Evolutionary conservation across 2,888 invertebrate genomes (phyloP), one percentile per base, ranked within the genome.

Genomic region (Sepiola atlantica): DNA sequence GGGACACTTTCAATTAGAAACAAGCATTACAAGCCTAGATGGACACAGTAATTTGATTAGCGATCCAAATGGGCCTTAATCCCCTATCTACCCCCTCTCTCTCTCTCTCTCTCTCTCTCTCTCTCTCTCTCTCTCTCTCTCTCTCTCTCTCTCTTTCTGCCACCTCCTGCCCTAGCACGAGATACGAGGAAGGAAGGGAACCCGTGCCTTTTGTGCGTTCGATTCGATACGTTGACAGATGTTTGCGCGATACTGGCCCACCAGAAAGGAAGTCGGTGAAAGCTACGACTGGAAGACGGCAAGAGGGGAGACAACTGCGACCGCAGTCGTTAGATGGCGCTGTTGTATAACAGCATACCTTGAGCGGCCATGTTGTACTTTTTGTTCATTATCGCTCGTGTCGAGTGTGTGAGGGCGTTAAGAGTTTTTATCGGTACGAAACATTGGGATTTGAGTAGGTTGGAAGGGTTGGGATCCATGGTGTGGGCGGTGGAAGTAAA

Each of bases 41-140:
- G 77, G 77, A 77, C 77, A 77, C 77, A 77, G n/a, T 77, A 77
- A 77, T 77, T 77, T 77, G 77, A 77, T 77, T 77, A 77, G 77
- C 28, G 77, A 14, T 77, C 77, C 77, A 77, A 77, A 77, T 77
- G 77, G 77, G n/a, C n/a, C 77, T 77, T 10, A 28, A 28, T 77
- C 77, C 28, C 28, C 77, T 28, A 77, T 28, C 77, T n/a, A 14
- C 77, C 14, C 14, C 77, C 77, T 77, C 28, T 14, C n/a, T 14
- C 77, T n/a, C 28, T n/a, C 45, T 77, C 77, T 77, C 2, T 28
- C 77, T 77, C 77, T 28, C 28, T n/a, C 77, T 14, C 28, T n/a
- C 77, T 28, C n/a, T n/a, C 14, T 28, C 77, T n/a, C n/a, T n/a
- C 77, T 77, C 28, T 28, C 77, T 77, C 77, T 77, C 12, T n/a